These are phyloP conservation scores for Aphidius colemani DNA, from an alignment of 2,888 invertebrate genomes.

Conservation along the genomic window DNA sequence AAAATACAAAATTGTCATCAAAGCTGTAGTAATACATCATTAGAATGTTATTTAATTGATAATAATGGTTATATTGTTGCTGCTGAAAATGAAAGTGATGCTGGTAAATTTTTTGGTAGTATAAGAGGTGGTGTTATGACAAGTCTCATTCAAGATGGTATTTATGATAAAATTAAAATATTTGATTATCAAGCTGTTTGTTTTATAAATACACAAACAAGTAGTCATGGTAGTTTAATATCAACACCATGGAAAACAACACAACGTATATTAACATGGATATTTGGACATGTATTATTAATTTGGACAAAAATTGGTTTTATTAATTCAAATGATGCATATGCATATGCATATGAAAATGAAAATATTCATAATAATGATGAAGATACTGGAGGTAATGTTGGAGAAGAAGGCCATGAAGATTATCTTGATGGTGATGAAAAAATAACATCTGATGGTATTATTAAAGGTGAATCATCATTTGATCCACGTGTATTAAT, in stretches of 20 bases:
- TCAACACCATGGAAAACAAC: slow-evolving; percentile 60
- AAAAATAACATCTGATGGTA: slow-evolving; percentile 49
- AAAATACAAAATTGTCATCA: slow-evolving; percentile 50
- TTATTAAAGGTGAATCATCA: slow-evolving; percentile 61
- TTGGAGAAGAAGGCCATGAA: slow-evolving; percentile 42
- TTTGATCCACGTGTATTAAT: slow-evolving; percentile 71
- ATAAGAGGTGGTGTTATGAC: slow-evolving; percentile 80
- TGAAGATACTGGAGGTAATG: slow-evolving; percentile 26
- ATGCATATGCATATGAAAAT: slow-evolving; percentile 45
- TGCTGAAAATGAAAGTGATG: slow-evolving; percentile 69
- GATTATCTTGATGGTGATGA: slow-evolving; percentile 43
- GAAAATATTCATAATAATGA: slow-evolving; percentile 29
- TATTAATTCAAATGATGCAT: slow-evolving; percentile 46
- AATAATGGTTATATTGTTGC: slow-evolving; percentile 84
- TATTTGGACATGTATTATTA: slow-evolving; percentile 45
- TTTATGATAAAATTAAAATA: slow-evolving; percentile 76
- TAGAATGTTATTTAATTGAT: slow-evolving; percentile 85
- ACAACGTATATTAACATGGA: slow-evolving; percentile 46
- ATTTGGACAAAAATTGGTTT: slow-evolving; percentile 49
- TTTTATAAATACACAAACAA: slow-evolving; percentile 70
- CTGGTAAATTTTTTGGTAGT: slow-evolving; percentile 87
- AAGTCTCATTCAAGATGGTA: slow-evolving; percentile 72
- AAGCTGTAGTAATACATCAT: slow-evolving; percentile 68
- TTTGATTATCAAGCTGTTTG: slow-evolving; percentile 92
- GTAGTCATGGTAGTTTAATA: slow-evolving; percentile 67